A percentile compares a stretch with the other conserved stretches of the same genome.
phyloP scores from a whole-genome alignment of 2,888 invertebrate species.

The Panzeria rudis region DNA sequence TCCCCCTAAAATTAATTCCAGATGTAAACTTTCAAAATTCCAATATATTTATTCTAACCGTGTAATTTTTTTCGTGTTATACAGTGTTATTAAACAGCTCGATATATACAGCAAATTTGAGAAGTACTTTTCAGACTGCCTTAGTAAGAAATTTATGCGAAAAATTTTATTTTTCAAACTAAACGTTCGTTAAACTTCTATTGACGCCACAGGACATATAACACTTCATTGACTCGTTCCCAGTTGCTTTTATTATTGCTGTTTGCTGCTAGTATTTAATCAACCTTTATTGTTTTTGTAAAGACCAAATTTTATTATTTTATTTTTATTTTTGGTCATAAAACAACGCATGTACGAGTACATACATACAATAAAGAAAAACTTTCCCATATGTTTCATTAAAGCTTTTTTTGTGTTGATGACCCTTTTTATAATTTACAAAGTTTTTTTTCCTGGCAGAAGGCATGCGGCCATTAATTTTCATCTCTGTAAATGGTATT shows the following conservation, averaged over 20 bases:
- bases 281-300: constrained; percentile 24
- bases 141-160: not conserved
- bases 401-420: constrained; percentile 13
- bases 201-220: constrained; percentile 68
- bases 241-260: not conserved
- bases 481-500: not conserved
- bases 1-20: too few species aligned
- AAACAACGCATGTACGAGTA: not conserved
- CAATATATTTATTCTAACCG: too few species aligned
- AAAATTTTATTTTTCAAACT: not conserved
- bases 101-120: not conserved
- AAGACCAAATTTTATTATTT: constrained; percentile 40
- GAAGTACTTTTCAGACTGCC: not conserved
- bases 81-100: too few species aligned
- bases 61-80: too few species aligned
- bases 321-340: constrained; percentile 10
- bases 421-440: constrained; percentile 40
- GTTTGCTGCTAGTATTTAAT: not conserved
- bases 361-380: not conserved
- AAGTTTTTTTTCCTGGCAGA: not conserved
- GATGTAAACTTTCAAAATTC: too few species aligned
- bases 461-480: constrained; percentile 7
- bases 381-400: constrained; percentile 35
- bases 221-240: constrained; percentile 70
- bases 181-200: constrained; percentile 50